phyloP scores from a whole-genome alignment of 2,797 vertebrate species.

The Cirrhinus molitorella region DNA sequence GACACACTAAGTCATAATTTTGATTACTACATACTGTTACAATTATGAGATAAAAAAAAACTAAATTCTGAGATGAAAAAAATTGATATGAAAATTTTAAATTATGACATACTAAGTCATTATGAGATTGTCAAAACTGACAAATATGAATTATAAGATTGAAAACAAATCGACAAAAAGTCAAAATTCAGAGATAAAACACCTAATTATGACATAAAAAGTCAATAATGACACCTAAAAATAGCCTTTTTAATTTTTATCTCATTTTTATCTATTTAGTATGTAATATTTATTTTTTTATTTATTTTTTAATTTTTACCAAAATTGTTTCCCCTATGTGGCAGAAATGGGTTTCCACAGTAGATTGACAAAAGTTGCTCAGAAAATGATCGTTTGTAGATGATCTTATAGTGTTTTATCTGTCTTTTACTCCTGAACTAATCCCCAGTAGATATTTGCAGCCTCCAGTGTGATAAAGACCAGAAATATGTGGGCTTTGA shows the following conservation, averaged over 20 bases:
- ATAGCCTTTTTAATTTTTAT: too few relatives aligned
- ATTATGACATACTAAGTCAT: neutral
- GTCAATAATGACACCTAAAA: neutral
- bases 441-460: slow-evolving; percentile 32
- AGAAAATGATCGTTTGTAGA: neutral
- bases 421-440: slow-evolving; percentile 35
- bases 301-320: neutral
- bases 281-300: too few relatives aligned
- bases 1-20: too few relatives aligned
- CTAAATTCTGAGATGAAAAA: neutral
- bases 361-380: neutral
- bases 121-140: too few relatives aligned
- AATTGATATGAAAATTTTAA: neutral
- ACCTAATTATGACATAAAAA: neutral
- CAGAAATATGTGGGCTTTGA: slow-evolving; percentile 50
- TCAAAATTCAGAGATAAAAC: neutral
- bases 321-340: neutral
- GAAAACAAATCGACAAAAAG: too few relatives aligned
- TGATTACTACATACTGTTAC: neutral
- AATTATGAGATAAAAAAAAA: neutral
- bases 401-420: slow-evolving; percentile 20
- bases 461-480: slow-evolving; percentile 39
- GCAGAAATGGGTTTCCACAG: neutral
- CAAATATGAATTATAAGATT: too few relatives aligned
- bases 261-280: too few relatives aligned